A percentile compares a stretch with the other conserved stretches of the same genome.
Conservation (phyloP, 2,113 vertebrate genomes). For the Malurus elegans region DNA sequence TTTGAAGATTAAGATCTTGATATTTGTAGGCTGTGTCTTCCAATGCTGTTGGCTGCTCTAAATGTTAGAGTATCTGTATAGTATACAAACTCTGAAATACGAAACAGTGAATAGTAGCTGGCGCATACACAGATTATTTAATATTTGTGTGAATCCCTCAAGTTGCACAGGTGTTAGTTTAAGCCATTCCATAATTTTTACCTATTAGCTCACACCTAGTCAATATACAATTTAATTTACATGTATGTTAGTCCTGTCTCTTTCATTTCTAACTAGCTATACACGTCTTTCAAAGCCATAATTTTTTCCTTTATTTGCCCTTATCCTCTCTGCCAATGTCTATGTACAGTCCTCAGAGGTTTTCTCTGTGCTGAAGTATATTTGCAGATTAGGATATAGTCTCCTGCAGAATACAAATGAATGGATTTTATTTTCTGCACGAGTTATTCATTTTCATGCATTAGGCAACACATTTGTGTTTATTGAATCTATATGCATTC, state of each 20-base stretch:
- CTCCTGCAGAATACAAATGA: constrained; percentile 28
- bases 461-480: background rate
- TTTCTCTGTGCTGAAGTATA: background rate
- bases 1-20: background rate
- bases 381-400: constrained; percentile 15
- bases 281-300: background rate
- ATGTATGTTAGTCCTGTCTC: background rate
- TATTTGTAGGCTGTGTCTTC: background rate
- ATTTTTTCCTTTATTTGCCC: background rate
- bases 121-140: background rate
- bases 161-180: background rate
- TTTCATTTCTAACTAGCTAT: background rate
- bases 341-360: background rate
- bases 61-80: background rate
- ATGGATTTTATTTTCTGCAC: constrained; percentile 19
- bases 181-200: background rate
- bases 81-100: background rate
- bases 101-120: background rate
- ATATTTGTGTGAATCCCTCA: fast-evolving
- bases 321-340: background rate
- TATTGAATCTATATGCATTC: background rate
- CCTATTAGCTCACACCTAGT: background rate
- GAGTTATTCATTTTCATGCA: background rate
- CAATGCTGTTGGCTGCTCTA: background rate
- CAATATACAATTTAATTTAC: background rate